phyloP scores from a whole-genome alignment of 1,140 invertebrate species.

The Planococcus citri region DNA sequence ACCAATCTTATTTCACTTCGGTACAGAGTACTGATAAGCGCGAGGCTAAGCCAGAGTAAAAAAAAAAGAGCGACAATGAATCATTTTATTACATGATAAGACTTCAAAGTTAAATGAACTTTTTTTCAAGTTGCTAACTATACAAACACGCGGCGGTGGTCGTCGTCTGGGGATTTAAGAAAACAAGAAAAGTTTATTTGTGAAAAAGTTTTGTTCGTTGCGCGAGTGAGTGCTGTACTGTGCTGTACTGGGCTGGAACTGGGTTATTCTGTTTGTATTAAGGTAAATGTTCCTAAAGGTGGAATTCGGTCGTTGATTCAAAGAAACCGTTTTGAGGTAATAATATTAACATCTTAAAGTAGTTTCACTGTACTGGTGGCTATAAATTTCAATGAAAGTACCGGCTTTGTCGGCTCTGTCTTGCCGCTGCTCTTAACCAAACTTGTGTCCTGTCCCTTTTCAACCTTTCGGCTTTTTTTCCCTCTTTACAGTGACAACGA shows the following conservation, averaged over 20 bases:
- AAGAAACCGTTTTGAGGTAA: slow-evolving; percentile 10
- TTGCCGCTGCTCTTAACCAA: neutral
- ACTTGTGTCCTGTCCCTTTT: neutral
- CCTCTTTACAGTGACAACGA: neutral
- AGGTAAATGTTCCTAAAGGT: slow-evolving; percentile 17
- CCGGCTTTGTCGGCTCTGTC: no score
- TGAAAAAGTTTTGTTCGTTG: neutral
- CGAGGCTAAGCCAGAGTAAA: no score
- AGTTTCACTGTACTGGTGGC: slow-evolving; percentile 8
- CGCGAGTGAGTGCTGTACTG: no score
- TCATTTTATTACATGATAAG: slow-evolving; percentile 19
- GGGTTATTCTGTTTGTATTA: slow-evolving; percentile 10
- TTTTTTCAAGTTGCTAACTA: neutral
- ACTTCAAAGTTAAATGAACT: slow-evolving; percentile 19
- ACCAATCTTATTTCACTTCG: neutral
- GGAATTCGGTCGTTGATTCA: slow-evolving; percentile 14
- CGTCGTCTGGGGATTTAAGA: slow-evolving; percentile 9
- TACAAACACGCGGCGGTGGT: neutral
- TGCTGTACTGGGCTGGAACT: no score
- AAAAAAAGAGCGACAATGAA: slow-evolving; percentile 12
- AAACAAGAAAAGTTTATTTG: slow-evolving; percentile 17
- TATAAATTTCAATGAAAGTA: slow-evolving; percentile 14
- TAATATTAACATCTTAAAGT: slow-evolving; percentile 21
- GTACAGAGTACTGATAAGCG: neutral
- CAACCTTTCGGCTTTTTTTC: neutral